Base-by-base conservation (phyloP, 2,888 invertebrate species). In the Drosophila acutilabella region DNA sequence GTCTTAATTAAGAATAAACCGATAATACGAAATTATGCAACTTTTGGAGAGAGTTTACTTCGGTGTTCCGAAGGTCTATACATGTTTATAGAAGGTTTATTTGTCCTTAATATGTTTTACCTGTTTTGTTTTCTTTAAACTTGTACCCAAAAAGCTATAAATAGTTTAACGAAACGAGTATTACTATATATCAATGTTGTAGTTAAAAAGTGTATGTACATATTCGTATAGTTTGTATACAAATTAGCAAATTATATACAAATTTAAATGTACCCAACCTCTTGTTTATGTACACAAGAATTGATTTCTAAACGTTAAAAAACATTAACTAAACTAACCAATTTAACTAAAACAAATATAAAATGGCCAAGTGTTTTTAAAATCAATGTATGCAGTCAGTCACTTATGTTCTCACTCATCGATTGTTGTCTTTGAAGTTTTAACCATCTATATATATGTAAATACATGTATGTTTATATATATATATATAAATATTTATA, bases 401-500 rank as follows among this genome's bases (percentile, higher is more conserved):
- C 88, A 86, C 68, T 67, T 78, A 75, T 78, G 73, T 78, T 82
- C 75, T 78, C 88, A 84, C 83, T 84, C 83, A 84, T 84, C 83
- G 81, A 82, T 84, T 84, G 83, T 84, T 88, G 83, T 88, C 83
- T 84, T 84, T 84, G 83, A 84, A 84, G 83, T 84, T 84, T 88
- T 61, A 82, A 86, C 83, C 88, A 88, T 83, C 82, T 61, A 30
- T 76, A 59, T 41, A 48, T 57, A 81, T 8, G 6, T 61, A 30
- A 73, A 59, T 41, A 48, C 47, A 81, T 8, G 6, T 8, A 30
- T 30, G 8, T 30, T 8, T 30, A 8, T 30, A 30, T 30, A 30
- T 30, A 30, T 8, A 30, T 30, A 8, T 30, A 30, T 8, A 30
- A 8, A 30, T 30, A 8, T 8, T 2, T 30, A 26, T 26, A 26